These are phyloP conservation scores for Drosophila nr. perissopoda DNA, from an alignment of 2,888 invertebrate species.

Conservation along the genomic window DNA sequence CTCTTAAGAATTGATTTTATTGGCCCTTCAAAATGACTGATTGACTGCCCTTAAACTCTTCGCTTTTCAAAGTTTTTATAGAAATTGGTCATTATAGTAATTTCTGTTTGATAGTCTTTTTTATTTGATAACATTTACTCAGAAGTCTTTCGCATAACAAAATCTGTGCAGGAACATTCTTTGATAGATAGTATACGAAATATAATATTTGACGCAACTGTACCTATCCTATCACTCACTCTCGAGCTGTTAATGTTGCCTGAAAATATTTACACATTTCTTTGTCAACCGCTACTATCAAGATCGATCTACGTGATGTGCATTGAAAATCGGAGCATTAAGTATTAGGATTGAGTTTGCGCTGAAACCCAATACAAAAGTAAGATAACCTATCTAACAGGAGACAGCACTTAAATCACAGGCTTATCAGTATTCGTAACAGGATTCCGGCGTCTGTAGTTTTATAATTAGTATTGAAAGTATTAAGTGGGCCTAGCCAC, in stretches of 20 bases:
- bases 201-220: constrained; percentile 13
- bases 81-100: not conserved
- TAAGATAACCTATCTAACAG: constrained; percentile 26
- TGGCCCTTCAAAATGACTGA: not conserved
- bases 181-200: not conserved
- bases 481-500: constrained; percentile 45
- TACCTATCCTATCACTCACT: constrained; percentile 9
- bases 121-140: too few species aligned
- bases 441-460: constrained; percentile 32
- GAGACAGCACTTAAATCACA: constrained; percentile 39
- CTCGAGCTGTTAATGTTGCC: constrained; percentile 34
- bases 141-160: too few species aligned
- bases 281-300: constrained; percentile 20
- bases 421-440: constrained; percentile 30
- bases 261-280: constrained; percentile 40
- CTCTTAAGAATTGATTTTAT: not conserved
- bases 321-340: constrained; percentile 15
- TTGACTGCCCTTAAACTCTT: not conserved
- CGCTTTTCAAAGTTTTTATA: not conserved
- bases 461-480: constrained; percentile 43
- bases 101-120: not conserved
- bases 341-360: not conserved
- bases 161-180: not conserved
- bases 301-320: constrained; percentile 31
- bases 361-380: constrained; percentile 36